A percentile compares a stretch with the other conserved stretches of the same genome.
phyloP scores from a whole-genome alignment of 1,140 invertebrate species.

The Cotesia glomerata region DNA sequence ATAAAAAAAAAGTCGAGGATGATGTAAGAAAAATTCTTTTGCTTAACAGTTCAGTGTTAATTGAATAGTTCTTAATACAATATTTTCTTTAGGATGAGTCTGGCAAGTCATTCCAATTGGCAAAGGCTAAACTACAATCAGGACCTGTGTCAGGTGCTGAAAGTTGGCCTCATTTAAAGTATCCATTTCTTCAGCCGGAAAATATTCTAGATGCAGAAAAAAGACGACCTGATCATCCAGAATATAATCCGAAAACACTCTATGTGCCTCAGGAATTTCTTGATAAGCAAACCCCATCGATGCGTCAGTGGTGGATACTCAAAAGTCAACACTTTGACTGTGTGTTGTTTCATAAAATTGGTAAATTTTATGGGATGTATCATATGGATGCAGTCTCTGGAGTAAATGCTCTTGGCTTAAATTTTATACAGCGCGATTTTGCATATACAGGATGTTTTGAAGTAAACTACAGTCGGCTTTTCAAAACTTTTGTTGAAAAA shows the following conservation, averaged over 20 bases:
- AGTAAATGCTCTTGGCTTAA: slow-evolving; percentile 88
- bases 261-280: slow-evolving; percentile 83
- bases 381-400: slow-evolving; percentile 98
- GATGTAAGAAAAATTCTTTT: no score
- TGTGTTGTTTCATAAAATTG: slow-evolving; percentile 97
- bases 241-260: slow-evolving; percentile 89
- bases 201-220: slow-evolving; percentile 80
- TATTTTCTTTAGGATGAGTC: slow-evolving; percentile 32
- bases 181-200: slow-evolving; percentile 83
- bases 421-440: slow-evolving; percentile 95
- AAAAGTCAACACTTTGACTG: slow-evolving; percentile 90
- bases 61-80: not conserved
- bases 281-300: slow-evolving; percentile 80
- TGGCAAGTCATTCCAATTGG: slow-evolving; percentile 31
- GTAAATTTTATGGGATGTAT: slow-evolving; percentile 99
- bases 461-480: slow-evolving; percentile 88
- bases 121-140: slow-evolving; percentile 30
- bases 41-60: not conserved
- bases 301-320: slow-evolving; percentile 97
- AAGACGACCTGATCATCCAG: slow-evolving; percentile 71
- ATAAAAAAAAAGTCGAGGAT: no score
- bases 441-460: slow-evolving; percentile 98
- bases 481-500: slow-evolving; percentile 84
- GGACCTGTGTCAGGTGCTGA: slow-evolving; percentile 39
- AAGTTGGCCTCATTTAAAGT: slow-evolving; percentile 77